These are phyloP conservation scores for Characodon lateralis DNA, from an alignment of 2,797 vertebrate genomes.

Conservation along the genomic window DNA sequence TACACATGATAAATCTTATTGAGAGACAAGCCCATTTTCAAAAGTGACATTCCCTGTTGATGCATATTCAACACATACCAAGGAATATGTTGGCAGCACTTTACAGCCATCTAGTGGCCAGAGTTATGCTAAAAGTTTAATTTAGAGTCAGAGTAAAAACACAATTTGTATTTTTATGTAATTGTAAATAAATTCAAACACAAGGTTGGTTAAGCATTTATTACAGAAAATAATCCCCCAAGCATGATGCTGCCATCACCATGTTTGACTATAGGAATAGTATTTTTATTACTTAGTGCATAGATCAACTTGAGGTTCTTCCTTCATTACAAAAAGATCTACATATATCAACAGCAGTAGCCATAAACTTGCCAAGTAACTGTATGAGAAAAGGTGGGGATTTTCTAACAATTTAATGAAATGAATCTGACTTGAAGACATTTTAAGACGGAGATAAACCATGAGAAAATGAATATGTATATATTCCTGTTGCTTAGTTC, in stretches of 20 bases:
- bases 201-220: background rate
- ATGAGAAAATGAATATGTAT: background rate
- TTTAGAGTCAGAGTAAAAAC: background rate
- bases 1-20: background rate
- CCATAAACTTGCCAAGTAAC: background rate
- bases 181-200: background rate
- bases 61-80: background rate
- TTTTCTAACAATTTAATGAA: background rate
- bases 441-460: background rate
- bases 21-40: background rate
- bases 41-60: background rate
- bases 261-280: background rate
- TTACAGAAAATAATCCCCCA: background rate
- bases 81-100: too few relatives aligned
- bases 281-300: background rate
- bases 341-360: background rate
- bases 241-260: background rate
- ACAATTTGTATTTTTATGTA: background rate
- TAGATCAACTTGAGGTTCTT: background rate
- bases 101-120: too few relatives aligned
- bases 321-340: background rate
- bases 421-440: background rate
- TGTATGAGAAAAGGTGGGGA: background rate
- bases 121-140: background rate
- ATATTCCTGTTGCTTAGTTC: too few relatives aligned